Percentiles rank a stretch among this genome's conserved stretches.
Evolutionary conservation across 92 coral and sea anemone species (phyloP).

Genomic region (Pocillopora grandis): DNA sequence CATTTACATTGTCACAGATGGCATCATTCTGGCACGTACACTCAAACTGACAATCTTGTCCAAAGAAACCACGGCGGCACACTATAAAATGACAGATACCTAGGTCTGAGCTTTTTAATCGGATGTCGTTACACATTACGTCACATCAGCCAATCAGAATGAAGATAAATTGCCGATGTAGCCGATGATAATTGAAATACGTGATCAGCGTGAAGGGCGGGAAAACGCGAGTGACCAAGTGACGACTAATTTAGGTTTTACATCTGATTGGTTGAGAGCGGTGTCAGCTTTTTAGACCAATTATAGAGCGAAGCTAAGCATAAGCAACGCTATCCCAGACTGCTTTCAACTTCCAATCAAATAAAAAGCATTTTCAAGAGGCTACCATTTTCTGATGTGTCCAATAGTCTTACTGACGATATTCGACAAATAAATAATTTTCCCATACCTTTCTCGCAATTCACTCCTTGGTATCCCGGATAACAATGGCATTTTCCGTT

Average conservation of each 20-base stretch:
- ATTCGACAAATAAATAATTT: not conserved
- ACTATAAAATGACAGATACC: constrained; percentile 31
- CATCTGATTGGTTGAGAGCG: too few relatives aligned
- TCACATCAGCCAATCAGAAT: too few relatives aligned
- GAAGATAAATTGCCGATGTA: too few relatives aligned
- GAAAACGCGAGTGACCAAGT: too few relatives aligned
- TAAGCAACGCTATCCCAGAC: not conserved
- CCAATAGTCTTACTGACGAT: not conserved
- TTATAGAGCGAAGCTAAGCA: not conserved
- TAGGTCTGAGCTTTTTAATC: too few relatives aligned
- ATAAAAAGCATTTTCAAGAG: too few relatives aligned
- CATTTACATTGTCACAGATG: constrained; percentile 82
- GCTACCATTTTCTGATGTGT: not conserved
- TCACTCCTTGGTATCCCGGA: constrained; percentile 74
- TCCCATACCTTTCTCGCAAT: constrained; percentile 68
- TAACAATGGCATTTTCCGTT: constrained; percentile 78
- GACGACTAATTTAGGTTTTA: too few relatives aligned
- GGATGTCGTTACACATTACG: too few relatives aligned
- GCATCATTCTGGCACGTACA: constrained; percentile 75
- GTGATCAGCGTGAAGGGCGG: too few relatives aligned
- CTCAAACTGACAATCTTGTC: constrained; percentile 63
- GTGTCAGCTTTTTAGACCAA: too few relatives aligned
- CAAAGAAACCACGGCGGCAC: constrained; percentile 73
- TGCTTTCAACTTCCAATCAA: not conserved
- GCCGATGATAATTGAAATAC: too few relatives aligned